These are phyloP conservation scores for Semaprochilodus insignis DNA, from an alignment of 2,797 vertebrate genomes.

Conservation along the genomic window DNA sequence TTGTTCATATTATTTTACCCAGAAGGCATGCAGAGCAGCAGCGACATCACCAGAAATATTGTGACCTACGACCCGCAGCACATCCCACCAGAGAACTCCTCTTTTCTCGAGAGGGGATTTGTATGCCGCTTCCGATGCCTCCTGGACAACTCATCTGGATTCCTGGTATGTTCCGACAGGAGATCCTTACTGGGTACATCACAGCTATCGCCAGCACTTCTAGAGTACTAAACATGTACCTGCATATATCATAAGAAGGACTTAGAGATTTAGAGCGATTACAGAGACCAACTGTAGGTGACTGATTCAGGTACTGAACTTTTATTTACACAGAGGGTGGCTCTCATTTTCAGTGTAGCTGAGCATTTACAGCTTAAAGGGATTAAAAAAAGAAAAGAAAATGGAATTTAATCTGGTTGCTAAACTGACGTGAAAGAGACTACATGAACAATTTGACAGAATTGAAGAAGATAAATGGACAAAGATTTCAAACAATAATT, in stretches of 20 bases:
- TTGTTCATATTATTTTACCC: constrained; percentile 11
- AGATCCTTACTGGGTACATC: background rate
- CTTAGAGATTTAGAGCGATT: too few relatives aligned
- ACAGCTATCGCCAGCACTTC: background rate
- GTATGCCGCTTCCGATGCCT: constrained; percentile 86
- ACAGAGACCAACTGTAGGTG: too few relatives aligned
- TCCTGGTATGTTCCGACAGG: constrained; percentile 77
- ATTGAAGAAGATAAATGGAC: too few relatives aligned
- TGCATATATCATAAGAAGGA: background rate
- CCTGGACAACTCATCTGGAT: constrained; percentile 86
- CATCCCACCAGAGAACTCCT: constrained; percentile 70
- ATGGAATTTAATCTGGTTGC: too few relatives aligned
- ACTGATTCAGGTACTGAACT: too few relatives aligned
- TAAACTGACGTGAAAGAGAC: too few relatives aligned
- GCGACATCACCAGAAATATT: constrained; percentile 71
- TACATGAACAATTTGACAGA: too few relatives aligned
- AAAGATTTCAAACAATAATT: too few relatives aligned
- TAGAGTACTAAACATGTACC: background rate
- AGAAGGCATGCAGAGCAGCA: constrained; percentile 61
- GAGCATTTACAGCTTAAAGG: too few relatives aligned
- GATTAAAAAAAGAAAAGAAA: too few relatives aligned
- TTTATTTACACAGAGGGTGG: too few relatives aligned
- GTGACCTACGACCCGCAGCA: constrained; percentile 67
- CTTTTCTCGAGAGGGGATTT: constrained; percentile 83
- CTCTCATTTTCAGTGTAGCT: too few relatives aligned